These are phyloP conservation scores for Echinometra lucunter DNA, from an alignment of 53 echinoderm and acorn worm genomes.

Conservation along the genomic window DNA sequence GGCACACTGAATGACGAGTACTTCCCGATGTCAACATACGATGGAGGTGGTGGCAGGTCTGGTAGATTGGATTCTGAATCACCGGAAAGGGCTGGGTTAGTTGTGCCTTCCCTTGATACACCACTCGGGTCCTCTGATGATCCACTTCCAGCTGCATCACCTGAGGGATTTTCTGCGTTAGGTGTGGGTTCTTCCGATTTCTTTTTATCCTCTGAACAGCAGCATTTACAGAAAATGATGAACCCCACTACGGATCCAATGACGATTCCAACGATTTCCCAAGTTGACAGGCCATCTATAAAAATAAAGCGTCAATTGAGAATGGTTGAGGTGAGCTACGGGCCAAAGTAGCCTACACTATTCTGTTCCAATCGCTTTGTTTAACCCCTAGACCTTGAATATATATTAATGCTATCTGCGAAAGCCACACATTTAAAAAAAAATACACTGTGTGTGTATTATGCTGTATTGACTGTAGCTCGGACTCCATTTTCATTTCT, in stretches of 20 bases:
- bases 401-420: too few species aligned
- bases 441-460: too few species aligned
- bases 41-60: conserved; percentile 4
- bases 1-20: neutral
- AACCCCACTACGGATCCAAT: neutral
- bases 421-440: too few species aligned
- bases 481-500: too few species aligned
- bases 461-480: too few species aligned
- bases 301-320: too few species aligned
- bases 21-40: conserved; percentile 32
- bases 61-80: neutral
- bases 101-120: neutral
- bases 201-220: neutral
- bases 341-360: too few species aligned
- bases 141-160: neutral
- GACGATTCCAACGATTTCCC: conserved; percentile 5
- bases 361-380: too few species aligned
- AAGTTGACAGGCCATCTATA: neutral
- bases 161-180: neutral
- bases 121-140: neutral
- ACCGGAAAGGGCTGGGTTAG: neutral
- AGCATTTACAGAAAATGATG: conserved; percentile 3
- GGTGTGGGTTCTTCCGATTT: neutral
- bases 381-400: too few species aligned
- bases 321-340: too few species aligned